phyloP scores from a whole-genome alignment of 2,888 invertebrate genomes.

The Lepidochitona cinerea region DNA sequence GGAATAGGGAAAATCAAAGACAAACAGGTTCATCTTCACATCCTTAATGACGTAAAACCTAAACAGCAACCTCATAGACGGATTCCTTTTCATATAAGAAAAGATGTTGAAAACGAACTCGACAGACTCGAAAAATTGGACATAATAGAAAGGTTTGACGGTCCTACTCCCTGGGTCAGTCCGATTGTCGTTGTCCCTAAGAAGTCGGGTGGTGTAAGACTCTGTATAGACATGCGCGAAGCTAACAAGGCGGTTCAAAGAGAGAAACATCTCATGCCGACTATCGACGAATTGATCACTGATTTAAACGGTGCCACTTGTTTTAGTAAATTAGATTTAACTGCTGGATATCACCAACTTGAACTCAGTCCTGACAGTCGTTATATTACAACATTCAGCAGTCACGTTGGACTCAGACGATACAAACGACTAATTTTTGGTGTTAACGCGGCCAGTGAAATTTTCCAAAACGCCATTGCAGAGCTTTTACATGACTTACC shows the following conservation, averaged over 20 bases:
- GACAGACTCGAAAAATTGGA: slow-evolving; percentile 21
- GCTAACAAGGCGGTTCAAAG: slow-evolving; percentile 40
- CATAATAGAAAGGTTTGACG: slow-evolving; percentile 32
- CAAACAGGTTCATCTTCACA: slow-evolving; percentile 24
- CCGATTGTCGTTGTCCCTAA: slow-evolving; percentile 33
- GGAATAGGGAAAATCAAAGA: slow-evolving; percentile 25
- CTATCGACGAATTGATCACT: slow-evolving; percentile 37
- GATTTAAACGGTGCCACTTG: slow-evolving; percentile 38
- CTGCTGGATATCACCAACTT: slow-evolving; percentile 40
- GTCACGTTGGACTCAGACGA: slow-evolving; percentile 37
- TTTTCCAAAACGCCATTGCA: slow-evolving; percentile 69
- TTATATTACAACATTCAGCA: slow-evolving; percentile 39
- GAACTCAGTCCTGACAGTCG: slow-evolving; percentile 40
- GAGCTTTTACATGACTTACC: slow-evolving; percentile 57
- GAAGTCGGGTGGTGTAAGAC: slow-evolving; percentile 34
- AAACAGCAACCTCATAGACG: slow-evolving; percentile 15
- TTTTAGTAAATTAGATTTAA: slow-evolving; percentile 41
- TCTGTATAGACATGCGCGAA: slow-evolving; percentile 45
- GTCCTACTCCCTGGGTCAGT: slow-evolving; percentile 30
- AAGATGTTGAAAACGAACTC: slow-evolving; percentile 24
- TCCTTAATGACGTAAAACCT: slow-evolving; percentile 23
- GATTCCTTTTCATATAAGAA: slow-evolving; percentile 28
- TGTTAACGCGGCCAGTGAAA: slow-evolving; percentile 68
- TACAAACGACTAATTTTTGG: slow-evolving; percentile 42
- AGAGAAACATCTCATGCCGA: slow-evolving; percentile 36